A percentile compares a stretch with the other conserved stretches of the same genome.
phyloP scores from a whole-genome alignment of 2,797 vertebrate species.

The Scolopax rusticola region DNA sequence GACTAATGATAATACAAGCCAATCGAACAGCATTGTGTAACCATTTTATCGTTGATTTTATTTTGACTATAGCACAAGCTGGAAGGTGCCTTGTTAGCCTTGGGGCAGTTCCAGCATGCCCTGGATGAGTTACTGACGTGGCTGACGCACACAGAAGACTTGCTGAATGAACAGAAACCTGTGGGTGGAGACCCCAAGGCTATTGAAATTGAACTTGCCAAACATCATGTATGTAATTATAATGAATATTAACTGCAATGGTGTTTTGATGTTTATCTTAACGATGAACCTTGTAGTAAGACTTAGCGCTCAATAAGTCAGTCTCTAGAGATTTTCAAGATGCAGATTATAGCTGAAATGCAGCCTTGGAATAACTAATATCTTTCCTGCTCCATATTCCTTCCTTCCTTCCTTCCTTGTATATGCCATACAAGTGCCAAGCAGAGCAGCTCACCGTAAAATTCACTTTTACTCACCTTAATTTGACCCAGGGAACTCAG shows the following conservation, averaged over 20 bases:
- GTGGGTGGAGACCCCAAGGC: conserved; percentile 95
- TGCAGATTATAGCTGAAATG: background rate
- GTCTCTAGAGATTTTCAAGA: background rate
- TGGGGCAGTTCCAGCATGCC: conserved; percentile 98
- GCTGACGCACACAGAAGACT: conserved; percentile 94
- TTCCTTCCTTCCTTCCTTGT: background rate
- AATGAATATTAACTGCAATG: background rate
- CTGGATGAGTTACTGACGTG: conserved; percentile 95
- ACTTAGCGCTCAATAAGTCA: background rate
- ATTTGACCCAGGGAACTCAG: background rate
- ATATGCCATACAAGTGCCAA: background rate
- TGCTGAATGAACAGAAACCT: conserved; percentile 93
- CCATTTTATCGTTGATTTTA: conserved; percentile 28
- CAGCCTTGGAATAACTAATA: background rate
- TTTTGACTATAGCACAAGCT: conserved; percentile 91
- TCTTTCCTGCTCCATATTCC: background rate
- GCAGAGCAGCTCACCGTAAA: background rate
- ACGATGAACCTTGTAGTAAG: background rate
- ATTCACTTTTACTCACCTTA: background rate
- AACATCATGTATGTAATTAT: conserved; percentile 91
- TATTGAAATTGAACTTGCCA: conserved; percentile 98
- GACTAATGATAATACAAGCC: conserved; percentile 7
- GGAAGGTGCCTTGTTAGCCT: conserved; percentile 93
- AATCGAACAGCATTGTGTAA: background rate
- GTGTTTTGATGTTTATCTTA: background rate